Evolutionary conservation across 2,888 invertebrate species (phyloP).

Genomic region (Chymomyza procnemis): DNA sequence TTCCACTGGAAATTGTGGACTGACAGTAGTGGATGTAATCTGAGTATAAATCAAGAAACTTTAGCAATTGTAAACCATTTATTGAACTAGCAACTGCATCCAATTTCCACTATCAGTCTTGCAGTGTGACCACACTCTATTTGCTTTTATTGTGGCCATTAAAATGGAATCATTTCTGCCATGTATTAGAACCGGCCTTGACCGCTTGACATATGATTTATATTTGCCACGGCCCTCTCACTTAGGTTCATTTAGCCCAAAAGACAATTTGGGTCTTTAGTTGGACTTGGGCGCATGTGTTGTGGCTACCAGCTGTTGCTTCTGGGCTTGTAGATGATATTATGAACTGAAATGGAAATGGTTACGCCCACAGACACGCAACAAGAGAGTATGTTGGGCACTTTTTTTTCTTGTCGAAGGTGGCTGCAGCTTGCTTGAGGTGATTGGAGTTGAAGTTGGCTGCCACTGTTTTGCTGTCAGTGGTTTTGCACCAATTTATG

Average conservation of each 20-base stretch:
- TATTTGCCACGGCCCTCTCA: background rate
- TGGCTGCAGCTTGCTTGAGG: background rate
- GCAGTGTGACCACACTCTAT: background rate
- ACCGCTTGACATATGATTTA: conserved; percentile 53
- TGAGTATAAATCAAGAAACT: no score
- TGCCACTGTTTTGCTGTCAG: background rate
- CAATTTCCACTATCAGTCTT: no score
- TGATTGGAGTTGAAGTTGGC: background rate
- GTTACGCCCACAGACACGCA: conserved; percentile 36
- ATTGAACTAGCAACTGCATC: no score
- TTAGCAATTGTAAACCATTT: no score
- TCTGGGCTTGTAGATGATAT: conserved; percentile 2
- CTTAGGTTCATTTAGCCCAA: background rate
- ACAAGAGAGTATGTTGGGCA: conserved; percentile 17
- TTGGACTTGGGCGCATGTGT: background rate
- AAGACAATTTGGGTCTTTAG: background rate
- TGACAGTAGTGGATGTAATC: no score
- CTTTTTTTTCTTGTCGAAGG: background rate
- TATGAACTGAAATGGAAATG: conserved; percentile 28
- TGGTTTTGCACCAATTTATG: conserved; percentile 50
- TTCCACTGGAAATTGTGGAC: no score
- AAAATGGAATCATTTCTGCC: background rate
- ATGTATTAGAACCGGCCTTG: background rate
- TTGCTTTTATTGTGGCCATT: background rate
- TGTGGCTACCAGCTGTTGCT: background rate